A percentile compares a stretch with the other conserved stretches of the same genome.
Conservation (phyloP, 2,797 vertebrate genomes). For the Phaenicophaeus curvirostris region DNA sequence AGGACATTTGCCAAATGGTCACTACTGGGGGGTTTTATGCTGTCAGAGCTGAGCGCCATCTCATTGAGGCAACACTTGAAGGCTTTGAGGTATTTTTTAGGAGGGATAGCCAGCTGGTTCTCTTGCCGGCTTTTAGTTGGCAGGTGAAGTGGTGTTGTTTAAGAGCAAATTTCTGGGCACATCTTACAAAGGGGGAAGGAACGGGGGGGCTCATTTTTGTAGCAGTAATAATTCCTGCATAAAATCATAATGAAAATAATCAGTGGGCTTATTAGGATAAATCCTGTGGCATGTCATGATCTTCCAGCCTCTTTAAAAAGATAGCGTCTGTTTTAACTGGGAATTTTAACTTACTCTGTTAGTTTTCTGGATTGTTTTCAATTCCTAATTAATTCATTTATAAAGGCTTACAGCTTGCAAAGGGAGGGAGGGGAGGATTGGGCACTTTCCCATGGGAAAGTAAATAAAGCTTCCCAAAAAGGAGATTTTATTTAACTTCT, state of each 20-base stretch:
- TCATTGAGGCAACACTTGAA: not conserved
- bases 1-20: not conserved
- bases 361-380: not conserved
- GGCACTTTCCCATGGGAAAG: constrained; percentile 46
- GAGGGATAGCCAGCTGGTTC: not conserved
- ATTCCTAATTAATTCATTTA: constrained; percentile 4
- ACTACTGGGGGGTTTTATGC: accelerated
- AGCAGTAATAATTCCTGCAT: not conserved
- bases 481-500: not conserved
- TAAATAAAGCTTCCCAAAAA: not conserved
- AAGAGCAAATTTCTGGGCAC: not conserved
- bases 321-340: not conserved
- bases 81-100: not conserved
- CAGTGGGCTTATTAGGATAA: not conserved
- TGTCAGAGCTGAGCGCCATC: not conserved
- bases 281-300: not conserved
- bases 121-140: not conserved
- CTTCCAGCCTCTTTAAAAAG: not conserved
- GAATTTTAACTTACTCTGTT: not conserved
- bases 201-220: not conserved
- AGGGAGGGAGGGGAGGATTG: not conserved
- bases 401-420: constrained; percentile 17
- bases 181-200: not conserved
- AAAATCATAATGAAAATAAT: not conserved
- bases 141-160: not conserved